Evolutionary conservation across 2,888 invertebrate genomes (phyloP), one percentile per base, ranked within the genome.

Genomic region (Osedax frankpressi): DNA sequence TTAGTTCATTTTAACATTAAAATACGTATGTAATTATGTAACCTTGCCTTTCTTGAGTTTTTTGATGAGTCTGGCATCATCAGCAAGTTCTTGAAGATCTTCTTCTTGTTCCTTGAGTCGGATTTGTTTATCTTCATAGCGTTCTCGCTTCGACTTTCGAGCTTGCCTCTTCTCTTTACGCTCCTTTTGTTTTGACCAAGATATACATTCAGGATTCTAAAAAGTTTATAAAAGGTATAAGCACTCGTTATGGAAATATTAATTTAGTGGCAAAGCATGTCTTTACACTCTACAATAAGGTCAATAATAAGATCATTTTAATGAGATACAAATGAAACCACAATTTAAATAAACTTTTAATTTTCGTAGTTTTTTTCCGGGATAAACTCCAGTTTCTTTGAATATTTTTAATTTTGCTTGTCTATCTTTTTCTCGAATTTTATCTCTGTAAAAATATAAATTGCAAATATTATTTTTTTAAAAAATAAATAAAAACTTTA

Each of bases 21-120:
- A n/a, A n/a, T n/a, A n/a, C n/a, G n/a, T n/a, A n/a, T n/a, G n/a
- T n/a, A n/a, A n/a, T n/a, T n/a, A n/a, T n/a, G n/a, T 44, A 77
- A 88, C 88, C 85, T 93, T 93, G 79, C 91, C 89, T 80, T 89
- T 91, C 82, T 93, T 94, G 0, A 92, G 85, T 80, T 91, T 92
- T 82, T 93, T 94, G 75, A 93, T 88, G 28, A 94, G 86, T 3
- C 90, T 88, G 70, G 92, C 89, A 81, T 95, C 94, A 28, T 81
- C 80, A 11, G 81, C 81, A 65, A 86, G 77, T 59, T 85, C 83
- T 27, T 84, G 82, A 73, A 81, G 73, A 25, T 85, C 84, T 27
- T 80, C 79, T 3, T 80, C 80, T 26, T 79, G 78, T 2, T 79
- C 87, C 87, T 78, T 87, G 85, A 75, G 88, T 73, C 70, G 25